Percentiles rank a stretch among this genome's conserved stretches.
Conservation (phyloP, 1,140 invertebrate genomes). For the Bombus waltoni region DNA sequence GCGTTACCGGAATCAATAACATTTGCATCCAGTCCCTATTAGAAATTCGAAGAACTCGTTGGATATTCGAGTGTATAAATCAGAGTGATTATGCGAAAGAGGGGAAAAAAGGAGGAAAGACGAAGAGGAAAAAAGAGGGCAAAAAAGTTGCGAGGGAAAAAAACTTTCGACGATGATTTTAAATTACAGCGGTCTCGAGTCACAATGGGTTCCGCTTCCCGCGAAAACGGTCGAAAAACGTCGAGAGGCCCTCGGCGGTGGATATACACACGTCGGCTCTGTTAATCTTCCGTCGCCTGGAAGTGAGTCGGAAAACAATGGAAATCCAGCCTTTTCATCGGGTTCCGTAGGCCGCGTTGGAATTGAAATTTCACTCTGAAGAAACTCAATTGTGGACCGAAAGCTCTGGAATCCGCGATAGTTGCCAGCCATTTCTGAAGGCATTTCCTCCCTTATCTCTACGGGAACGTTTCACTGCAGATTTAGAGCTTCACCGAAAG, state of each 20-base stretch:
- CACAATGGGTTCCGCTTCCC: conserved; percentile 42
- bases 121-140: background rate
- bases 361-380: conserved; percentile 55
- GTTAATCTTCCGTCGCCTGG: conserved; percentile 62
- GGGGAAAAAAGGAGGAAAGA: too few species aligned
- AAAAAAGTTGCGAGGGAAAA: background rate
- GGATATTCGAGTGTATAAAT: background rate
- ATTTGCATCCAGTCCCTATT: background rate
- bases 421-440: conserved; percentile 4
- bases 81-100: conserved; percentile 6
- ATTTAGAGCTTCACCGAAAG: background rate
- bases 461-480: conserved; percentile 12
- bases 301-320: conserved; percentile 62
- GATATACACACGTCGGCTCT: conserved; percentile 52
- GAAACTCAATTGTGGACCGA: conserved; percentile 50
- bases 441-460: conserved; percentile 12
- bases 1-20: conserved; percentile 11
- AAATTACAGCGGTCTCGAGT: conserved; percentile 45
- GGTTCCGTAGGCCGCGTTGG: conserved; percentile 26
- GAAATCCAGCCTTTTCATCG: conserved; percentile 52
- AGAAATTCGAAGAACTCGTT: background rate
- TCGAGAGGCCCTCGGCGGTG: conserved; percentile 49
- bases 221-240: conserved; percentile 52
- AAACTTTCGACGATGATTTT: conserved; percentile 41
- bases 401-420: conserved; percentile 22